These are phyloP conservation scores for Pelobates cultripes DNA, from an alignment of 2,797 vertebrate species.

Conservation along the genomic window DNA sequence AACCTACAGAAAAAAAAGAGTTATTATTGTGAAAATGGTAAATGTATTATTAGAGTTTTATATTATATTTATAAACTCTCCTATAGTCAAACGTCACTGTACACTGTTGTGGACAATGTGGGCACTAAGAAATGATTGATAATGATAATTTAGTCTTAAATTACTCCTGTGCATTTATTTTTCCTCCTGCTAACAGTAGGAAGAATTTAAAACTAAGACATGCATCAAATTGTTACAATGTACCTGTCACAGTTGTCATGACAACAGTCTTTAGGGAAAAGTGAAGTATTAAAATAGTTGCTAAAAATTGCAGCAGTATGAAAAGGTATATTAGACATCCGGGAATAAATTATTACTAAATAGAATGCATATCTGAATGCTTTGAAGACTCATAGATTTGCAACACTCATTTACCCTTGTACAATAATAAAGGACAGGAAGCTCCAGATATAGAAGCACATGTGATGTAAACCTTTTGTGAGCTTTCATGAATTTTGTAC, in stretches of 20 bases:
- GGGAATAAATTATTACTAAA: background rate
- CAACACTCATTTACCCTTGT: background rate
- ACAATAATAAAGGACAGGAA: too few species aligned
- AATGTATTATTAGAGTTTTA: too few species aligned
- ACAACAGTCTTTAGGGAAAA: slow-evolving; percentile 65
- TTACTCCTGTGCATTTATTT: slow-evolving; percentile 4
- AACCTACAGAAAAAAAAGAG: too few species aligned
- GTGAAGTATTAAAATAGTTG: slow-evolving; percentile 56
- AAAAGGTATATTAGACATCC: slow-evolving; percentile 19
- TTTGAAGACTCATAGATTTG: slow-evolving; percentile 38
- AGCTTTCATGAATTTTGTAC: too few species aligned
- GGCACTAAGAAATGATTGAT: too few species aligned
- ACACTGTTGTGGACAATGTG: too few species aligned
- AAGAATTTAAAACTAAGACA: slow-evolving; percentile 60
- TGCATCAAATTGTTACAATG: slow-evolving; percentile 47
- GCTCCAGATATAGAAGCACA: background rate
- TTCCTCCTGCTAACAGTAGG: slow-evolving; percentile 58
- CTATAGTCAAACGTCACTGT: too few species aligned
- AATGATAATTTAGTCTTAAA: background rate
- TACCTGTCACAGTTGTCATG: slow-evolving; percentile 65
- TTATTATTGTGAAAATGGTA: too few species aligned
- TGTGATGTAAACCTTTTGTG: too few species aligned
- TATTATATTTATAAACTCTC: too few species aligned
- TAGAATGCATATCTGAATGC: background rate
- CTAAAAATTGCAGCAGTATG: slow-evolving; percentile 51